A percentile compares a stretch with the other conserved stretches of the same genome.
These are phyloP conservation scores for Monomorium pharaonis DNA, from an alignment of 1,140 invertebrate genomes.

Conservation along the genomic window DNA sequence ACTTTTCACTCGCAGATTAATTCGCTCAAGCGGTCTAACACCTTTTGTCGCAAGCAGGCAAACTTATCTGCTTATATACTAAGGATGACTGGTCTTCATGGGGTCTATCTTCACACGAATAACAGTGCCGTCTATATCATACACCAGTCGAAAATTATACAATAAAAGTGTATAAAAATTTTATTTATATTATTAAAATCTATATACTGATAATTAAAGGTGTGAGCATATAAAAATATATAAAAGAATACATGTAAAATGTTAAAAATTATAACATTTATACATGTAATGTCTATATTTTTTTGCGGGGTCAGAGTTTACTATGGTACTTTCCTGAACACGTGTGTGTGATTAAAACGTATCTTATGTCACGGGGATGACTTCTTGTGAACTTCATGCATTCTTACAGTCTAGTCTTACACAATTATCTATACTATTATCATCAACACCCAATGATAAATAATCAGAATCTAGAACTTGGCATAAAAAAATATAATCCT, in stretches of 20 bases:
- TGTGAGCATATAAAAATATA: background rate
- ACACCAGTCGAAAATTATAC: background rate
- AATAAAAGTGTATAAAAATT: background rate
- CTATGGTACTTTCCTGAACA: background rate
- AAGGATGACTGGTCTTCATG: background rate
- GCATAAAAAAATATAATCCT: background rate
- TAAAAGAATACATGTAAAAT: background rate
- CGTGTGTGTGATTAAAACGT: background rate
- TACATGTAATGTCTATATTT: background rate
- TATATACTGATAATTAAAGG: background rate
- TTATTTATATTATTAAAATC: background rate
- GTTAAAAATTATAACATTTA: background rate
- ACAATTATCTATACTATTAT: background rate
- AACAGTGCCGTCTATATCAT: slow-evolving; percentile 27
- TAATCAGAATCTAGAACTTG: background rate
- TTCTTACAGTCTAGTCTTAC: slow-evolving; percentile 46
- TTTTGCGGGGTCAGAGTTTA: background rate
- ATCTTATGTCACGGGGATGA: background rate
- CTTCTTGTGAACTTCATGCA: slow-evolving; percentile 3
- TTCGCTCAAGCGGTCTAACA: background rate
- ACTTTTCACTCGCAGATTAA: background rate
- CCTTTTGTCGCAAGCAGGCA: slow-evolving; percentile 14
- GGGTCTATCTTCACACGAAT: background rate
- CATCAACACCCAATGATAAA: background rate
- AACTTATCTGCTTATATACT: slow-evolving; percentile 50